These are phyloP conservation scores for Pachliopta kotzebuea DNA, from an alignment of 2,888 invertebrate species.

Conservation along the genomic window DNA sequence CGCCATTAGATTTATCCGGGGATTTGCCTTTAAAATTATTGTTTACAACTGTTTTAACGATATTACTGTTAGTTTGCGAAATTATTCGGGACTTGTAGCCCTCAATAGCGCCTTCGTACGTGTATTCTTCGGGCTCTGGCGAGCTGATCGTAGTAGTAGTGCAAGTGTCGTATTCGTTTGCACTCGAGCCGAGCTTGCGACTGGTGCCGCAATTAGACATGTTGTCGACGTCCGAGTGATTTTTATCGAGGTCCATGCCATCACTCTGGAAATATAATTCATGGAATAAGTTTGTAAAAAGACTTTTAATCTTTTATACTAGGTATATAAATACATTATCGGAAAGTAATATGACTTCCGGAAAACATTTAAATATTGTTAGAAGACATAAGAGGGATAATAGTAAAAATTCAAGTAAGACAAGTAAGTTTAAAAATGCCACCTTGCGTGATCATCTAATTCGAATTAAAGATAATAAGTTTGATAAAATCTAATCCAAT, in stretches of 20 bases:
- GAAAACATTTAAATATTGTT: too few species aligned
- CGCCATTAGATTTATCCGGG: slow-evolving; percentile 63
- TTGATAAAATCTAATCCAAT: too few species aligned
- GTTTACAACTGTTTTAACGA: slow-evolving; percentile 67
- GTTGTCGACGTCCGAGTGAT: slow-evolving; percentile 77
- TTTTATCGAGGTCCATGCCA: slow-evolving; percentile 79
- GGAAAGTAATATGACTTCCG: too few species aligned
- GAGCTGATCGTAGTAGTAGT: slow-evolving; percentile 85
- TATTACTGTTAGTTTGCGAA: slow-evolving; percentile 77
- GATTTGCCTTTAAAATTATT: slow-evolving; percentile 72
- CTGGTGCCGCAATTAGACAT: slow-evolving; percentile 69
- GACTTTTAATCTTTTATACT: too few species aligned
- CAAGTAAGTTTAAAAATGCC: too few species aligned
- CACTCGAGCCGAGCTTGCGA: slow-evolving; percentile 74
- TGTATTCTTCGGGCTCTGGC: slow-evolving; percentile 89
- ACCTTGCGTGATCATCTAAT: too few species aligned
- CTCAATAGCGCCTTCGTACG: slow-evolving; percentile 93
- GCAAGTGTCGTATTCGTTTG: slow-evolving; percentile 84
- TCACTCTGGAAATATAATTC: slow-evolving; percentile 74
- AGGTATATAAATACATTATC: too few species aligned
- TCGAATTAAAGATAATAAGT: too few species aligned
- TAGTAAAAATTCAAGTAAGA: too few species aligned
- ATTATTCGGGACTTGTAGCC: slow-evolving; percentile 90
- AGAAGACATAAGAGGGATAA: too few species aligned
- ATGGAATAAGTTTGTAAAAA: too few species aligned